Evolutionary conservation across 2,888 invertebrate species (phyloP), one percentile per base, ranked within the genome.

Genomic region (Nymphalis polychloros): DNA sequence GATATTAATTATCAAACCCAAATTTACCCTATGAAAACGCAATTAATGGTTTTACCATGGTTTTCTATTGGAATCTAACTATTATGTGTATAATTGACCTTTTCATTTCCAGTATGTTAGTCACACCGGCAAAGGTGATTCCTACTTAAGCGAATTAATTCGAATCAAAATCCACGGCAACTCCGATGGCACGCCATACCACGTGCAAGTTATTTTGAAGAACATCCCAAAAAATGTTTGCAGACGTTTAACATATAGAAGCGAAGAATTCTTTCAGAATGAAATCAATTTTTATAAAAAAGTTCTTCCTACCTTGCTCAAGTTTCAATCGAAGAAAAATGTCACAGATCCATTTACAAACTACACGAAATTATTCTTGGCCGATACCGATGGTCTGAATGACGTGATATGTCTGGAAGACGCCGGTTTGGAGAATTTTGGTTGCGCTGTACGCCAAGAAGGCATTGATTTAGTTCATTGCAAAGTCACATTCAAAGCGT

Each of bases 241-340:
- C 0, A 85, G 95, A 41, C 92, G 94, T 0, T 94, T 94, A 41
- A 94, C 96, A 0, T 96, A 93, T 75, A 91, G 94, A 67, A 95
- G 94, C 50, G 79, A 89, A 4, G 95, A 95, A 60, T 96, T 96
- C 81, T 96, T 96, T 77, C 87, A 88, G 71, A 96, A 96, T 78
- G 96, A 96, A 84, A 94, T 95, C 0, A 85, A 88, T 63, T 96
- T 96, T 80, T 96, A 96, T 81, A 85, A 87, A 50, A 84, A 84
- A 71, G 91, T 93, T 2, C 84, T 94, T 72, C 93, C 93, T 10
- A 84, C 75, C 1, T 75, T 94, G 68, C 76, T 93, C 0, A 79
- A 89, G 50, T 94, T 93, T 65, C 92, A 93, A 76, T 73, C 85
- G 0, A 80, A 75, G 1, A 91, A 87, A 73, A 78, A 81, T 3